A percentile compares a stretch with the other conserved stretches of the same genome.
These are phyloP conservation scores for Nestor notabilis DNA, from an alignment of 2,113 vertebrate genomes.

Conservation along the genomic window DNA sequence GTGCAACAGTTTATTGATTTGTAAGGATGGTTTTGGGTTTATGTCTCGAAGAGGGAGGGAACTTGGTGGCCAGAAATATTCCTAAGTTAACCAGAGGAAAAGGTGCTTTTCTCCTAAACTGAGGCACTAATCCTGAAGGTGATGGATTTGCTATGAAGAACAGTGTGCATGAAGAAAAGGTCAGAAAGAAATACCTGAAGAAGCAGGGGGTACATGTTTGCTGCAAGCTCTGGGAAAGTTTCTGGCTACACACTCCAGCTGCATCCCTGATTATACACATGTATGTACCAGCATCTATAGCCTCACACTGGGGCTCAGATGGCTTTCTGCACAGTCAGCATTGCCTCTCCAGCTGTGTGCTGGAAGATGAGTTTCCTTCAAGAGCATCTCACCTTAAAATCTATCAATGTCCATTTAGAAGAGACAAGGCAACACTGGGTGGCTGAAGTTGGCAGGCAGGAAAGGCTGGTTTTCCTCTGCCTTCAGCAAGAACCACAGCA, in stretches of 20 bases:
- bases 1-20: neutral
- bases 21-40: neutral
- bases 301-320: neutral
- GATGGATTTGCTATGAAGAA: neutral
- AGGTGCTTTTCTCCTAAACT: neutral
- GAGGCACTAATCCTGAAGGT: neutral
- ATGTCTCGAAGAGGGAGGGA: neutral
- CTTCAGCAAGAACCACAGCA: neutral
- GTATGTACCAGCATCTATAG: neutral
- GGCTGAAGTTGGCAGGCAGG: neutral
- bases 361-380: neutral
- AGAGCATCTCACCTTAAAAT: neutral
- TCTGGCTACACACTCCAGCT: neutral
- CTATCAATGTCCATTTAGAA: neutral
- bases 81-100: neutral
- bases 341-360: neutral
- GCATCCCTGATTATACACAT: neutral
- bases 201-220: neutral
- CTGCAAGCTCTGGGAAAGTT: neutral
- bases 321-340: neutral
- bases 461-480: neutral
- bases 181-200: neutral
- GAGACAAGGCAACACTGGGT: neutral
- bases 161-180: neutral
- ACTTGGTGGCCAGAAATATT: neutral